phyloP scores from a whole-genome alignment of 2,113 vertebrate genomes.

The Bubalus kerabau region DNA sequence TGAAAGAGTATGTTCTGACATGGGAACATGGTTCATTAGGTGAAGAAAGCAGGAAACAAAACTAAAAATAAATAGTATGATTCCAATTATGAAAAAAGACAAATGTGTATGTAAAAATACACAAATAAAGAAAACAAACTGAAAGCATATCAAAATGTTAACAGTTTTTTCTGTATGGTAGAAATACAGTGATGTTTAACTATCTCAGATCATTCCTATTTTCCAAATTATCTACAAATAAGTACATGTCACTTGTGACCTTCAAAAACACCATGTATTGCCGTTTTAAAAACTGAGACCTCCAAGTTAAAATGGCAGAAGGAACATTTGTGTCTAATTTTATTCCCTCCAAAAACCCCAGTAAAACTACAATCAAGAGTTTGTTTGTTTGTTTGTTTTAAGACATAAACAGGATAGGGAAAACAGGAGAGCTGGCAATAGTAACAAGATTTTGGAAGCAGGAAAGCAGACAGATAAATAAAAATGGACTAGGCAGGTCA shows the following conservation, averaged over 20 bases:
- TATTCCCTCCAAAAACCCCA: neutral
- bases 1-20: neutral
- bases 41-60: conserved; percentile 8
- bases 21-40: neutral
- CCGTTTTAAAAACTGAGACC: neutral
- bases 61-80: neutral
- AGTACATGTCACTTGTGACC: neutral
- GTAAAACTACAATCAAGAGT: neutral
- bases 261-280: neutral
- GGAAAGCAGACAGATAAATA: neutral
- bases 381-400: too few relatives aligned
- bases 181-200: neutral
- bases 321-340: neutral
- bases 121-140: neutral
- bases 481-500: neutral
- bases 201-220: neutral
- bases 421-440: neutral
- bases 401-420: neutral
- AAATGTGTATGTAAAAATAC: neutral
- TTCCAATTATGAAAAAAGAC: conserved; percentile 11
- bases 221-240: conserved; percentile 4
- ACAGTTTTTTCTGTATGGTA: neutral
- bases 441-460: neutral
- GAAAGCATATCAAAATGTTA: neutral
- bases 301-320: neutral